Evolutionary conservation across 2,888 invertebrate genomes (phyloP).

Genomic region (Metacarcinus magister): DNA sequence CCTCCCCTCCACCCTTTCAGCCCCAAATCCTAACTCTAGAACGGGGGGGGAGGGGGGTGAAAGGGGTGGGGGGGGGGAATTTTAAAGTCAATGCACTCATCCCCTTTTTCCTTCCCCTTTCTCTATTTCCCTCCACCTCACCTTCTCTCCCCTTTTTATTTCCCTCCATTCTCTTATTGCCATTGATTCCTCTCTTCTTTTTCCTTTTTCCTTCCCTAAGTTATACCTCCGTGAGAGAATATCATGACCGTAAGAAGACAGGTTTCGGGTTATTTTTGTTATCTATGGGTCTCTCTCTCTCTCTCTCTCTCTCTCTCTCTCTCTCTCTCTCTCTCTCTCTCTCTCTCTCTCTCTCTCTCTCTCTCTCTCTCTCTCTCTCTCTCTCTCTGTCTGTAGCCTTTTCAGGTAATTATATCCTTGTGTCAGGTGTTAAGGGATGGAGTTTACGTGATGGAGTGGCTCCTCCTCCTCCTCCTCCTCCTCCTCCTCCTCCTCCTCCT

Average conservation of each 20-base stretch:
- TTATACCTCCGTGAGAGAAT: not conserved
- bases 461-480: not conserved
- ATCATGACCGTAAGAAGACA: not conserved
- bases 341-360: not conserved
- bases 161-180: not conserved
- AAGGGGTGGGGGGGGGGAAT: no score
- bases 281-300: constrained; percentile 1
- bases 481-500: constrained; percentile 20
- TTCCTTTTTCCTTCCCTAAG: not conserved
- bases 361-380: not conserved
- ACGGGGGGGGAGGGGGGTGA: no score
- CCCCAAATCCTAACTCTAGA: no score
- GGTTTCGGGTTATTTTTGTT: not conserved
- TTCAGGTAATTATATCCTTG: not conserved
- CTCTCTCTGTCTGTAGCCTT: not conserved
- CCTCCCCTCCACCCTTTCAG: not conserved
- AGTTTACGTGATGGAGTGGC: not conserved
- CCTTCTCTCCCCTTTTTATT: not conserved
- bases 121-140: not conserved
- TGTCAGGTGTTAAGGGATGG: not conserved
- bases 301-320: constrained; percentile 26
- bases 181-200: not conserved
- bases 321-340: constrained; percentile 12
- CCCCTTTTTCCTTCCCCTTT: no score
- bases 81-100: no score